phyloP scores from a whole-genome alignment of 1,140 invertebrate genomes.

The Telenomus remus region DNA sequence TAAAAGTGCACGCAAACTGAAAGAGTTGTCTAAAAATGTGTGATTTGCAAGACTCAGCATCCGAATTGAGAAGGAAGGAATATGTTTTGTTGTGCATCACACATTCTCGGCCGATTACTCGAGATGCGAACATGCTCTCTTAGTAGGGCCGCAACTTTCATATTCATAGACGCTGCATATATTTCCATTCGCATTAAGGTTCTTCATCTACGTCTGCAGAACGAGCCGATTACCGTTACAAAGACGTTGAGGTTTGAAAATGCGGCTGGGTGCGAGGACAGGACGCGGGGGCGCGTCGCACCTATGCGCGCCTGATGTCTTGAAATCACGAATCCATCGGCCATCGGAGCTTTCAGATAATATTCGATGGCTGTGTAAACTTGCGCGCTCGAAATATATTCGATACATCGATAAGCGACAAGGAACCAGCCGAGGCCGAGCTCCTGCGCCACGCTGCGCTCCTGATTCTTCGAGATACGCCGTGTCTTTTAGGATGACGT shows the following conservation, averaged over 20 bases:
- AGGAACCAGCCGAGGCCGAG: constrained; percentile 27
- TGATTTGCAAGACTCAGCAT: neutral
- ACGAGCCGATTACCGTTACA: neutral
- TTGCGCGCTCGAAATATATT: constrained; percentile 64
- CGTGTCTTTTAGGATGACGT: constrained; percentile 72
- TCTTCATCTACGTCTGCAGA: constrained; percentile 8
- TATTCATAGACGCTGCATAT: constrained; percentile 71
- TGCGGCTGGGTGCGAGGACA: no score
- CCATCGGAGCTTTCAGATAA: constrained; percentile 56
- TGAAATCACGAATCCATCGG: constrained; percentile 62
- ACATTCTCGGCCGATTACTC: constrained; percentile 57
- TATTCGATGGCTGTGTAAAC: constrained; percentile 56
- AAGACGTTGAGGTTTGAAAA: no score
- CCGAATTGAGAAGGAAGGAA: no score
- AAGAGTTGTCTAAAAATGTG: neutral
- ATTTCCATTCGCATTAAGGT: constrained; percentile 63
- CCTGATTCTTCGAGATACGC: constrained; percentile 71
- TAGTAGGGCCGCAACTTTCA: constrained; percentile 69
- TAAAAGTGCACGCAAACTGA: no score
- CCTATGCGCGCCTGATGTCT: constrained; percentile 60
- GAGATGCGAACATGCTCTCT: constrained; percentile 64
- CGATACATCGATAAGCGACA: constrained; percentile 65
- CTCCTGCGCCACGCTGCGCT: constrained; percentile 64
- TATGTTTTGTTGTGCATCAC: constrained; percentile 2
- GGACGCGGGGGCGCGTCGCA: neutral